These are phyloP conservation scores for Psophia crepitans DNA, from an alignment of 2,113 vertebrate species.

Conservation along the genomic window DNA sequence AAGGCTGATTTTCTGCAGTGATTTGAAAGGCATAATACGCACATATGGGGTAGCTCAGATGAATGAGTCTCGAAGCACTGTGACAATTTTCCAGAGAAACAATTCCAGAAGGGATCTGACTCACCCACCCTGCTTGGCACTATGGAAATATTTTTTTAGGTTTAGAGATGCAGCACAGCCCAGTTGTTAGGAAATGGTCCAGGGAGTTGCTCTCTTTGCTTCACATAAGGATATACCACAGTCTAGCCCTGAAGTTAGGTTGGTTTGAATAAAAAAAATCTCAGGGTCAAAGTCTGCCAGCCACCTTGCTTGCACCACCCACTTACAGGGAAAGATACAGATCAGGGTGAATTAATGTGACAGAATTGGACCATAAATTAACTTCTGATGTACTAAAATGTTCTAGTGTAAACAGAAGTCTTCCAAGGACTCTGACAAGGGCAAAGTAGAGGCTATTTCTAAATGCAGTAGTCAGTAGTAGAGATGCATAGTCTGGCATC, in stretches of 20 bases:
- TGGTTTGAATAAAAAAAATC: not conserved
- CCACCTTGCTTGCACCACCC: not conserved
- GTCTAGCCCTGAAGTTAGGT: not conserved
- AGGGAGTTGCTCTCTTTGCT: not conserved
- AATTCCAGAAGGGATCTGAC: not conserved
- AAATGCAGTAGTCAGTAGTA: not conserved
- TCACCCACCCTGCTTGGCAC: not conserved
- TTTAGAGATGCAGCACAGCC: not conserved
- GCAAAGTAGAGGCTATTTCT: not conserved
- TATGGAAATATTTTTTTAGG: not conserved
- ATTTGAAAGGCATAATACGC: not conserved
- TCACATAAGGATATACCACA: not conserved
- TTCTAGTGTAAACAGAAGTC: not conserved
- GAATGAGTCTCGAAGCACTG: not conserved
- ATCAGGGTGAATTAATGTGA: not conserved
- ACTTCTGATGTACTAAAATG: not conserved
- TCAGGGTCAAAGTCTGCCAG: not conserved
- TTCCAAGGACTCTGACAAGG: not conserved
- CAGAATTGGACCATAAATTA: not conserved
- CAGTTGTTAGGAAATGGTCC: not conserved
- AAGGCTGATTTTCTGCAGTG: not conserved
- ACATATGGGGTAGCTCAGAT: not conserved
- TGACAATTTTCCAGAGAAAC: not conserved
- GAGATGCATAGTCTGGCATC: not conserved
- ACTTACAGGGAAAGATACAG: not conserved